phyloP scores from a whole-genome alignment of 1,140 invertebrate species.

The Steinernema khuongi region DNA sequence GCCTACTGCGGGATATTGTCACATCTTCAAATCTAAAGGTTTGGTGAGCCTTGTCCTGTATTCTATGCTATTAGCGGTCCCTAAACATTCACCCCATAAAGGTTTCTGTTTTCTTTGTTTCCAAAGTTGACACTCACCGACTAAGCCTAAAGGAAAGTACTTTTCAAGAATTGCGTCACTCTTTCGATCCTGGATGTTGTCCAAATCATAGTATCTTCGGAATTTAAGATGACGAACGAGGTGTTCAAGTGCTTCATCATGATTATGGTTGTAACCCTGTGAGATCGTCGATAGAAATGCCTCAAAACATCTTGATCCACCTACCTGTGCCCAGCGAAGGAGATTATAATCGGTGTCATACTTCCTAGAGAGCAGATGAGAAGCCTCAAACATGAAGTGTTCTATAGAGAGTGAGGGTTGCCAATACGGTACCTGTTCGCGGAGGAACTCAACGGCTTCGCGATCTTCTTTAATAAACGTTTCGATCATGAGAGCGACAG shows the following conservation, averaged over 20 bases:
- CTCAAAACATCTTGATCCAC: neutral
- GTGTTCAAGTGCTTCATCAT: constrained; percentile 26
- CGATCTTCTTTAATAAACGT: constrained; percentile 17
- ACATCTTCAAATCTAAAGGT: too few species aligned
- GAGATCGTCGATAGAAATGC: neutral
- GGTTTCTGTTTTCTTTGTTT: neutral
- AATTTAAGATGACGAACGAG: constrained; percentile 35
- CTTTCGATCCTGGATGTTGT: constrained; percentile 26
- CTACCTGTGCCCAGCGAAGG: constrained; percentile 36
- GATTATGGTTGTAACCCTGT: constrained; percentile 34
- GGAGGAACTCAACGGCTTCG: constrained; percentile 21
- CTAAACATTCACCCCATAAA: too few species aligned
- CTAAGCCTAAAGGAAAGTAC: constrained; percentile 39
- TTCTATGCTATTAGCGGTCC: too few species aligned
- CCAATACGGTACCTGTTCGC: constrained; percentile 14
- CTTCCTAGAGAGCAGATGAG: constrained; percentile 27
- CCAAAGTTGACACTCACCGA: constrained; percentile 30
- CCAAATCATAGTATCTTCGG: constrained; percentile 35
- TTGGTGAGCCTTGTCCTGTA: too few species aligned
- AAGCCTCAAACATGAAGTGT: neutral
- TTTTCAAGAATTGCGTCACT: constrained; percentile 35
- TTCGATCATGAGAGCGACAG: too few species aligned
- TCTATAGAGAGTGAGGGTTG: neutral
- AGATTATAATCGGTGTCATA: constrained; percentile 41
- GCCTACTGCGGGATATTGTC: too few species aligned